Evolutionary conservation across 2,888 invertebrate genomes (phyloP), one percentile per base, ranked within the genome.

Genomic region (Eilema depressum): DNA sequence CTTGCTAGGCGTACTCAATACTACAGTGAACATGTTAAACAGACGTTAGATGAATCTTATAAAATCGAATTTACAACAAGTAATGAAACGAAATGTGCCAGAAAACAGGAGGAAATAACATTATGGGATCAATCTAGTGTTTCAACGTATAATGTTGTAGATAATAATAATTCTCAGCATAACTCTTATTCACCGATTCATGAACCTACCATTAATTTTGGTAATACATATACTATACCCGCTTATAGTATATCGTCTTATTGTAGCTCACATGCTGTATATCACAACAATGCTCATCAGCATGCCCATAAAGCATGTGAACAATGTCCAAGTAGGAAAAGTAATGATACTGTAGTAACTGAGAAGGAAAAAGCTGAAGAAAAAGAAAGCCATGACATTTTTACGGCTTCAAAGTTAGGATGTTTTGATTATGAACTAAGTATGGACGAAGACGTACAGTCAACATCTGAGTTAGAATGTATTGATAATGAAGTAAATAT

Each of bases 51-150:
- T 70, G 75, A 85, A 47, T 82, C 84, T 3, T 85, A 84, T 74
- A 83, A 79, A 11, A 89, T 90, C 60, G 85, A 89, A 63, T 87
- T 82, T 64, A 73, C 81, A 20, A 72, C 75, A 70, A 78, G 71
- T 64, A 74, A 68, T 59, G 68, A 76, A 65, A 75, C 53, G 37
- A 64, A 67, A 66, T 12, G 10, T 65, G 59, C 23, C 7, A 26
- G 0, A 11, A 33, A 14, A 28, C 11, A 33, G 23, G 71, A 25
- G 10, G 10, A 56, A 25, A 25, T 37, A 23, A 5, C 23, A 28
- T 57, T 11, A 20, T 33, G 25, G 20, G 20, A 23, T 12, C 66
- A 57, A 12, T n/a, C 56, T 56, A 23, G n/a, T 2, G 17, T 33
- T 30, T 23, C n/a, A 20, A 28, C 1, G 26, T 14, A 26, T 37